These are phyloP conservation scores for Asbolus verrucosus DNA, from an alignment of 1,140 invertebrate genomes.

Conservation along the genomic window DNA sequence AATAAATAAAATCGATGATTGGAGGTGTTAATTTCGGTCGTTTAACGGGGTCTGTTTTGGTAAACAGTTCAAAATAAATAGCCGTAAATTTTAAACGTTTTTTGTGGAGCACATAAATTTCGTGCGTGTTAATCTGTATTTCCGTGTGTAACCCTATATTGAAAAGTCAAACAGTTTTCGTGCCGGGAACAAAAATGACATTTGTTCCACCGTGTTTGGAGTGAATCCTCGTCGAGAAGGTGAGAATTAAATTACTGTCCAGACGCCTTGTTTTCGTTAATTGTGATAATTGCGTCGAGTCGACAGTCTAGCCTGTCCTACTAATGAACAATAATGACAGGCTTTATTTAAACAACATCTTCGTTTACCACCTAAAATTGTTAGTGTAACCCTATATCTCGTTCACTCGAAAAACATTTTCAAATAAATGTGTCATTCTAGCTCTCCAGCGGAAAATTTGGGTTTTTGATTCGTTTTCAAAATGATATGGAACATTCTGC, in stretches of 20 bases:
- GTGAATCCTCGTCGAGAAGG: constrained; percentile 45
- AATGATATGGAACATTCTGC: too few species aligned
- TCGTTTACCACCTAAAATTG: constrained; percentile 11
- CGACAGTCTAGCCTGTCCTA: constrained; percentile 44
- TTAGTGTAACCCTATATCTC: constrained; percentile 18
- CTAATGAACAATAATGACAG: constrained; percentile 46
- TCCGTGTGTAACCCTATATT: constrained; percentile 41
- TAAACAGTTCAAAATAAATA: constrained; percentile 37
- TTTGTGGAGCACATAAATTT: constrained; percentile 33
- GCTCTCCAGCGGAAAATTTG: too few species aligned
- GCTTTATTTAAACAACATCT: constrained; percentile 36
- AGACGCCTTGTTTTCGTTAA: constrained; percentile 45
- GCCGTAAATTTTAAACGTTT: constrained; percentile 34
- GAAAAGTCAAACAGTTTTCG: constrained; percentile 39
- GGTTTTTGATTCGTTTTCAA: too few species aligned
- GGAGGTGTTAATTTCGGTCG: constrained; percentile 27
- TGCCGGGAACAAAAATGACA: constrained; percentile 50
- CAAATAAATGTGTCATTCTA: too few species aligned
- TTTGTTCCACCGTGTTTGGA: constrained; percentile 45
- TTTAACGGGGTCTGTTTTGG: constrained; percentile 17
- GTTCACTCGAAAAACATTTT: too few species aligned
- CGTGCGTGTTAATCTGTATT: constrained; percentile 38
- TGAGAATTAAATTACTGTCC: constrained; percentile 48
- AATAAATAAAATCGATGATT: constrained; percentile 47
- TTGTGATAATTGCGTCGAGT: constrained; percentile 46